Evolutionary conservation across 1,140 invertebrate genomes (phyloP), one percentile per base, ranked within the genome.

Genomic region (Helicoverpa zea): DNA sequence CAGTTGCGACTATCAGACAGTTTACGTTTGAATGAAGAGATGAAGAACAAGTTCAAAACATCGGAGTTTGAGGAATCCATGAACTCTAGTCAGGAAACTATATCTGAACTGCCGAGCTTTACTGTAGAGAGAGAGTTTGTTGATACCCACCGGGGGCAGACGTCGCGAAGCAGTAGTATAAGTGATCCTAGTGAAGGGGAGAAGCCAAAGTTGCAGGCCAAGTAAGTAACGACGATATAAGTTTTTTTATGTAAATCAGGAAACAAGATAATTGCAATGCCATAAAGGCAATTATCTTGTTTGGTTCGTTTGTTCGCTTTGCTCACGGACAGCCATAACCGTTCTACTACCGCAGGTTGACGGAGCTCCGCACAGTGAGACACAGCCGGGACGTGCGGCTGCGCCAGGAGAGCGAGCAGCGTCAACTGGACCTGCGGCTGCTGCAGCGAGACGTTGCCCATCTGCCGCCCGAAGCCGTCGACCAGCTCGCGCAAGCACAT

Each of bases 1-100:
- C 98, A 98, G 85, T 90, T 98, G 18, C 96, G 97, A 81, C 89
- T 98, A 1, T 98, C 98, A 0, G 97, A 98, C 89, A 97, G 97
- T 1, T 95, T 98, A 43, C 95, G 97, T 54, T 96, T 97, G 43
- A 96, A 97, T 86, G 97, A 98, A 85, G 96, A 96, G 13, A 90
- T 96, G 49, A 95, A 94, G 72, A 87, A 82, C 10, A 95, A 91
- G 81, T 89, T 85, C 73, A 87, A 87, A 74, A 61, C 87, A 7
- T 74, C 85, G 11, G 87, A 83, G 14, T 63, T 89, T 18, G 89
- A 93, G 56, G 66, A 86, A 9, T 86, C 88, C 1, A 66, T 82
- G 30, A 83, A 73, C 43, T 82, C 80, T 13, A 89, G 81, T 79
- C 86, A 89, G 51, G 91, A 91, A 59, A 88, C 86, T n/a, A 56